Conservation (phyloP, 2,797 vertebrate species). For the Buphagus erythrorhynchus region DNA sequence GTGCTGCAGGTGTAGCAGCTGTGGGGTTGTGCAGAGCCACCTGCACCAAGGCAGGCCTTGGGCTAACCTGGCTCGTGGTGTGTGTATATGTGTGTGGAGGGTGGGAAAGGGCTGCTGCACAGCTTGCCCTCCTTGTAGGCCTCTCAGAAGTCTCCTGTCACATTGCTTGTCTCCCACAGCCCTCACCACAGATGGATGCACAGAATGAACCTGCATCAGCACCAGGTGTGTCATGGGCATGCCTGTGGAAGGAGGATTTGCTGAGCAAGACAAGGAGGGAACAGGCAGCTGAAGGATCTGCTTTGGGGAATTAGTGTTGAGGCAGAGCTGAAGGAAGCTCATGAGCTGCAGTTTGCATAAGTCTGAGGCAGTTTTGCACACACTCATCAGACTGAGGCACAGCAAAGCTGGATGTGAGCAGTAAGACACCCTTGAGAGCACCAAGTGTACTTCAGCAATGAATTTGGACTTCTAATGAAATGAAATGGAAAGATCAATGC, state of each 20-base stretch:
- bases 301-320: background rate
- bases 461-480: background rate
- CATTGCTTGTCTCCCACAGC: background rate
- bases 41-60: background rate
- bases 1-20: background rate
- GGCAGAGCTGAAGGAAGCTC: background rate
- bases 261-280: background rate
- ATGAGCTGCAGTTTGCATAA: background rate
- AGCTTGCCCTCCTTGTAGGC: accelerated
- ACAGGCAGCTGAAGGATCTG: background rate
- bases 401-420: background rate
- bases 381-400: background rate
- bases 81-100: background rate
- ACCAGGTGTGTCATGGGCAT: background rate
- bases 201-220: background rate
- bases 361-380: background rate
- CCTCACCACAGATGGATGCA: background rate
- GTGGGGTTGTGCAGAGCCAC: background rate
- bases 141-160: background rate
- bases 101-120: background rate
- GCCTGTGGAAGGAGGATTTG: background rate
- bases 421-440: background rate
- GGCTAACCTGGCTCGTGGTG: accelerated
- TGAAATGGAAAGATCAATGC: background rate
- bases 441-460: background rate